A percentile compares a stretch with the other conserved stretches of the same genome.
Evolutionary conservation across 2,888 invertebrate species (phyloP).

Genomic region (Cephus runcator): DNA sequence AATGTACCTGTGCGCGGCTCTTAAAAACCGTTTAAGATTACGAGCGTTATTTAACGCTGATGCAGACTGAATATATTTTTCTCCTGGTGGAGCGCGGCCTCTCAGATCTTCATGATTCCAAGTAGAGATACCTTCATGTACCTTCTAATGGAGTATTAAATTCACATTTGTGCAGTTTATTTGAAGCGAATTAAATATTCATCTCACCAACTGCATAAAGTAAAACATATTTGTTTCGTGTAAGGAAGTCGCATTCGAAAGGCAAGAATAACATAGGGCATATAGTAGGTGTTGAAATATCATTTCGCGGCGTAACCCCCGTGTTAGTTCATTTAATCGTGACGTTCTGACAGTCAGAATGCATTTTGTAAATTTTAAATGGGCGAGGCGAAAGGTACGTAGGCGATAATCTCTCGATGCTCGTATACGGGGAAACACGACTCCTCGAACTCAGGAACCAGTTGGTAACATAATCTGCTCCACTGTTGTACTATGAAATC

Average conservation of each 20-base stretch:
- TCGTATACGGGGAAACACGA: neutral
- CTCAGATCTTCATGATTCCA: neutral
- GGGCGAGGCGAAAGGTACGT: neutral
- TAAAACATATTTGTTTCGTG: too few species aligned
- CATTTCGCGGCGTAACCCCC: neutral
- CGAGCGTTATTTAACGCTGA: neutral
- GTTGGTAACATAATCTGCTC: conserved; percentile 49
- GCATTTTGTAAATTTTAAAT: neutral
- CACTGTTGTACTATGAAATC: conserved; percentile 40
- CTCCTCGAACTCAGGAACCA: conserved; percentile 21
- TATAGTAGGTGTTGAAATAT: neutral
- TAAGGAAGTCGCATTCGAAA: neutral
- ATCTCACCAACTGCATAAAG: neutral
- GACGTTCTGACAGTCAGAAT: neutral
- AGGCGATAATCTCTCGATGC: neutral
- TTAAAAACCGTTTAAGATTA: neutral
- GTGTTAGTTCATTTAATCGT: neutral
- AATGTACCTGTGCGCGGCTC: neutral
- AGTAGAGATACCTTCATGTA: neutral
- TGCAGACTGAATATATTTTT: neutral
- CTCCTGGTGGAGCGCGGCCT: neutral
- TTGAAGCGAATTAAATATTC: neutral
- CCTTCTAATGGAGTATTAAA: neutral
- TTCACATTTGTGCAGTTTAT: neutral
- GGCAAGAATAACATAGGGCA: neutral